Conservation (phyloP, 2,888 invertebrate species). For the Mechanitis messenoides region DNA sequence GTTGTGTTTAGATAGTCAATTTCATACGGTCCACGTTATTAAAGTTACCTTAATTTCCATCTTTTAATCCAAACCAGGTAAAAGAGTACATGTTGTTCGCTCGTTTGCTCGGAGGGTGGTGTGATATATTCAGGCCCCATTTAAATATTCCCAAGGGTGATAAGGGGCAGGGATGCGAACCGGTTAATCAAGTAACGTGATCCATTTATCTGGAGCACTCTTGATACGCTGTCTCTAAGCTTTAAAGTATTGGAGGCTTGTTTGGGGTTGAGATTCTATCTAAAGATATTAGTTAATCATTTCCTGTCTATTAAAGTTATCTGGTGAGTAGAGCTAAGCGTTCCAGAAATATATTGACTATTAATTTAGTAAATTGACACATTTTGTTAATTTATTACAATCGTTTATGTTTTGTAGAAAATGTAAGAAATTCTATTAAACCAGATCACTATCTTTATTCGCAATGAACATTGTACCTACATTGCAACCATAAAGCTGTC, state of each 20-base stretch:
- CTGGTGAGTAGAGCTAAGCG: too few species aligned
- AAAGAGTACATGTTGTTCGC: constrained; percentile 48
- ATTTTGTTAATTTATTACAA: not conserved
- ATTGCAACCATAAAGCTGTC: constrained; percentile 25
- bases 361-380: constrained; percentile 3
- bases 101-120: constrained; percentile 62
- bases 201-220: constrained; percentile 74
- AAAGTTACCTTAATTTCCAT: constrained; percentile 62
- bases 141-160: constrained; percentile 75
- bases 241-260: constrained; percentile 67
- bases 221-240: constrained; percentile 69
- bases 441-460: constrained; percentile 24
- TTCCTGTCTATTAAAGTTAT: constrained; percentile 17
- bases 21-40: constrained; percentile 42
- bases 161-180: constrained; percentile 71
- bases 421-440: not conserved
- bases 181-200: constrained; percentile 77
- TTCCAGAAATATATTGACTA: too few species aligned
- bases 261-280: constrained; percentile 53
- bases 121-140: constrained; percentile 73
- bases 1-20: not conserved
- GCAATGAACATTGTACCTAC: constrained; percentile 22
- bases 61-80: constrained; percentile 64
- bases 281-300: constrained; percentile 33
- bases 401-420: not conserved